Evolutionary conservation across 92 coral and sea anemone genomes (phyloP).

Genomic region (Zoanthus solanderi): DNA sequence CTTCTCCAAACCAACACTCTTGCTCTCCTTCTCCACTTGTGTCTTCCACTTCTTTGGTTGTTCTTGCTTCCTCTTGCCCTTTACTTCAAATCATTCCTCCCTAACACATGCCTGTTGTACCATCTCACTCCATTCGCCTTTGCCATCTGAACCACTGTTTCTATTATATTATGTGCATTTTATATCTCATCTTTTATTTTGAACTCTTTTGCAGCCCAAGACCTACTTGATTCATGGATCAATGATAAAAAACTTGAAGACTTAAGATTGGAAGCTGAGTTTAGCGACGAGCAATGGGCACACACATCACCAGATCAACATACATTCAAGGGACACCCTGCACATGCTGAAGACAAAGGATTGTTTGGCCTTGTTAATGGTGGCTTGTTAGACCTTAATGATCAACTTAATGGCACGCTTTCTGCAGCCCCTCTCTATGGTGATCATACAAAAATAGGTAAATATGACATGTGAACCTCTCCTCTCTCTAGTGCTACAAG

Average conservation of each 20-base stretch:
- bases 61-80: no score
- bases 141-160: no score
- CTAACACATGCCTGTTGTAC: no score
- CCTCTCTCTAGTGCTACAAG: neutral
- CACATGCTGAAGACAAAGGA: neutral
- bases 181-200: no score
- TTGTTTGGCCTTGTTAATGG: neutral
- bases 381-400: neutral
- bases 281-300: conserved; percentile 85
- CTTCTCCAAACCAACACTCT: no score
- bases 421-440: neutral
- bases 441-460: neutral
- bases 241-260: conserved; percentile 83
- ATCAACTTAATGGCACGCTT: neutral
- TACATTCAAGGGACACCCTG: neutral
- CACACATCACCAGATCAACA: conserved; percentile 19
- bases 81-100: no score
- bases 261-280: conserved; percentile 82
- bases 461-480: neutral
- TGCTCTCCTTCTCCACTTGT: no score
- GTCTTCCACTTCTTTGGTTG: no score
- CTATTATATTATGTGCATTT: no score
- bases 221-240: conserved; percentile 91
- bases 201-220: conserved; percentile 76
- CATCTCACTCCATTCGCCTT: no score